Conservation (phyloP, 2,797 vertebrate genomes). For the Calcarius lapponicus region DNA sequence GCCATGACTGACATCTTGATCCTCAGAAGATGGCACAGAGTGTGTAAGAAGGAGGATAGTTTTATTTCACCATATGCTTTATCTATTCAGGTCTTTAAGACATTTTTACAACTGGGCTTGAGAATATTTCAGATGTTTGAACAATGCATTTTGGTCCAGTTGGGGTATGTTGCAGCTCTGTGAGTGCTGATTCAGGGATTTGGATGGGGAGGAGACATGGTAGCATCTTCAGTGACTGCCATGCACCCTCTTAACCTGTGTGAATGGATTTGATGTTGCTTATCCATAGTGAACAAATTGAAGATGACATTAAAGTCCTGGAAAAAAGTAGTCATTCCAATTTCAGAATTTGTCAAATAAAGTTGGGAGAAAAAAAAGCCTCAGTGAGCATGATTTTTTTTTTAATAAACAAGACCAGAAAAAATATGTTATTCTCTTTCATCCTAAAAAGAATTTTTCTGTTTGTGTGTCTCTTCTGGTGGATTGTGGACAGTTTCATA, state of each 20-base stretch:
- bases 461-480: not conserved
- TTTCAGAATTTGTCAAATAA: not conserved
- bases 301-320: not conserved
- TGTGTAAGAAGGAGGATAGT: not conserved
- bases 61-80: not conserved
- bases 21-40: not conserved
- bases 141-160: not conserved
- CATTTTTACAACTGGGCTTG: not conserved
- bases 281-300: not conserved
- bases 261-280: not conserved
- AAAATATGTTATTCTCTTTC: not conserved
- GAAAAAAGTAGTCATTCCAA: not conserved
- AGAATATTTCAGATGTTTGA: not conserved
- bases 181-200: not conserved
- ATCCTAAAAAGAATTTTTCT: not conserved
- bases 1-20: not conserved
- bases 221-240: not conserved
- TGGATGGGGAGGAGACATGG: not conserved
- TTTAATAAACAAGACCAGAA: not conserved
- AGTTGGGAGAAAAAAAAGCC: not conserved
- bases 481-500: not conserved
- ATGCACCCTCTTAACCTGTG: rapidly evolving
- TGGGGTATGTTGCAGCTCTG: not conserved
- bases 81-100: not conserved
- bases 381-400: not conserved